These are phyloP conservation scores for Coelopa frigida DNA, from an alignment of 1,140 invertebrate species.

Conservation along the genomic window DNA sequence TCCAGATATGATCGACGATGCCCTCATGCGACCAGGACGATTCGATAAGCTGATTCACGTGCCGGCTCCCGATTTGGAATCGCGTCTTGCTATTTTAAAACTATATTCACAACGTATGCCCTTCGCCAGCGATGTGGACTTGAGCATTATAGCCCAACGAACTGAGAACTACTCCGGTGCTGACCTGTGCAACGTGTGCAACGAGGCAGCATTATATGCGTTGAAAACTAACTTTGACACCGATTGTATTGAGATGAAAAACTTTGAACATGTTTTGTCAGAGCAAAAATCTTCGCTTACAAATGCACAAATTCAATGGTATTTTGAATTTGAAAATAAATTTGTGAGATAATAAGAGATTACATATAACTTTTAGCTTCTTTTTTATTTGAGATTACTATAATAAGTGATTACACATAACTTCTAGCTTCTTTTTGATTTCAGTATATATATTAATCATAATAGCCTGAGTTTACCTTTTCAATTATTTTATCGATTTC, in stretches of 20 bases:
- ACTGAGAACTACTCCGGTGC: conserved; percentile 71
- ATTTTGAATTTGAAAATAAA: conserved; percentile 34
- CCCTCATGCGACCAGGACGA: conserved; percentile 66
- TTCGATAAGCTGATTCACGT: conserved; percentile 71
- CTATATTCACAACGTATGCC: conserved; percentile 56
- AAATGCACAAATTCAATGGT: conserved; percentile 43
- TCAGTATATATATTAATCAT: too few species aligned
- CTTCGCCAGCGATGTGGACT: conserved; percentile 51
- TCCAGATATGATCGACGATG: conserved; percentile 71
- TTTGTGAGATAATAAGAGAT: conserved; percentile 12
- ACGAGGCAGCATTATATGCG: conserved; percentile 63
- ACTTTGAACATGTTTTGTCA: conserved; percentile 52
- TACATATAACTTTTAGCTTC: too few species aligned
- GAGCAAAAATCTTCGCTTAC: conserved; percentile 50
- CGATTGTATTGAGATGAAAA: conserved; percentile 41
- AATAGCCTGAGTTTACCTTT: too few species aligned
- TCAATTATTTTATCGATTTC: too few species aligned
- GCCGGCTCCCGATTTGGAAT: conserved; percentile 58
- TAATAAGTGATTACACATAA: too few species aligned
- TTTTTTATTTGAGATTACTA: too few species aligned
- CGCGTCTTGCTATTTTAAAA: conserved; percentile 55
- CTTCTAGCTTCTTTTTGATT: too few species aligned
- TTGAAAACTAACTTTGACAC: conserved; percentile 50
- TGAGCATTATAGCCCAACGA: conserved; percentile 51
- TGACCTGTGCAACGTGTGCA: conserved; percentile 64